Percentiles rank a stretch among this genome's conserved stretches.
Conservation (phyloP, 1,140 invertebrate species). For the Drosophila sproati region DNA sequence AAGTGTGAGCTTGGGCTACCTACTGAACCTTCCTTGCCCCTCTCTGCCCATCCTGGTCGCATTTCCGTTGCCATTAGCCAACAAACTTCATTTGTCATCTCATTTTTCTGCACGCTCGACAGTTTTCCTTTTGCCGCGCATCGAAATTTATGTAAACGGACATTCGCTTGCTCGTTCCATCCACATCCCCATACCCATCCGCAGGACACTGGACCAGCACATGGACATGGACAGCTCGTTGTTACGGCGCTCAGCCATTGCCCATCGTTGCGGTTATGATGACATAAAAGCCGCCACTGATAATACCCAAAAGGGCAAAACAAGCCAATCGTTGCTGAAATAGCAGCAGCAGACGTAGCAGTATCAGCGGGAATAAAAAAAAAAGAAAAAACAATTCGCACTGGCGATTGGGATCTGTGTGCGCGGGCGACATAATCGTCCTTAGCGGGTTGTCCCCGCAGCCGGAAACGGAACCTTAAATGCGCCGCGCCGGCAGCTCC, state of each 20-base stretch:
- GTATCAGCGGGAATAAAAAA: constrained; percentile 11
- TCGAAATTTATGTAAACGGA: constrained; percentile 81
- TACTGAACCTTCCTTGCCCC: constrained; percentile 40
- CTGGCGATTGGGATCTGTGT: constrained; percentile 64
- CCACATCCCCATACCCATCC: constrained; percentile 12
- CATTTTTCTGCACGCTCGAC: constrained; percentile 82
- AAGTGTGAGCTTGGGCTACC: constrained; percentile 74
- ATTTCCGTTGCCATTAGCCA: constrained; percentile 81
- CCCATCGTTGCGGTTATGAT: constrained; percentile 74
- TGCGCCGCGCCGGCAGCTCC: constrained; percentile 44
- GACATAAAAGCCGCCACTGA: constrained; percentile 79
- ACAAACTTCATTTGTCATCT: constrained; percentile 83
- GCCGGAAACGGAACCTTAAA: constrained; percentile 68
- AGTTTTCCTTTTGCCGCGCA: constrained; percentile 72
- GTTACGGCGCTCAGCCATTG: constrained; percentile 23
- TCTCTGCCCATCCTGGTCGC: constrained; percentile 36
- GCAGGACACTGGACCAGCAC: constrained; percentile 38
- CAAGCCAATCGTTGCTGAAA: constrained; percentile 58
- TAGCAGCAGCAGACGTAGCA: constrained; percentile 27
- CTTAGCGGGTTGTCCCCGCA: constrained; percentile 30
- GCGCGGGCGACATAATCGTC: constrained; percentile 49
- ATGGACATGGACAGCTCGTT: constrained; percentile 35
- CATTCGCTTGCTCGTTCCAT: constrained; percentile 65
- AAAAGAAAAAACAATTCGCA: constrained; percentile 62
- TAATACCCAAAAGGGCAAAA: constrained; percentile 67